Conservation (phyloP, 2,113 vertebrate species). For the Petaurus breviceps region DNA sequence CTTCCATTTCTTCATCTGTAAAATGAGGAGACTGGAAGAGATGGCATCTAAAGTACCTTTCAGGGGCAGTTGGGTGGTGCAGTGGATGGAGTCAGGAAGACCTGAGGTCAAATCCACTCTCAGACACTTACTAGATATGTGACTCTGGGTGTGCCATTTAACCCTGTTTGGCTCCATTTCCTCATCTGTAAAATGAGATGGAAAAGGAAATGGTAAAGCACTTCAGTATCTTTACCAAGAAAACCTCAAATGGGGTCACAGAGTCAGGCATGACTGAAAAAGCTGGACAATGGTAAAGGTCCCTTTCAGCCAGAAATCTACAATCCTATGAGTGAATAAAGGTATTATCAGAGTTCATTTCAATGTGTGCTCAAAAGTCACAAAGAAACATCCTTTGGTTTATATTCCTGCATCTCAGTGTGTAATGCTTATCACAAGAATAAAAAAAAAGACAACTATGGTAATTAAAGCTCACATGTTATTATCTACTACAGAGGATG, state of each 20-base stretch:
- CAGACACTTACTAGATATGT: background rate
- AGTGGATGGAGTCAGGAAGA: background rate
- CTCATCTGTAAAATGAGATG: background rate
- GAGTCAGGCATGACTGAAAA: background rate
- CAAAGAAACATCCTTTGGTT: background rate
- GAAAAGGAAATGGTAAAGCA: background rate
- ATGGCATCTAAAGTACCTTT: background rate
- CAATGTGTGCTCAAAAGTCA: background rate
- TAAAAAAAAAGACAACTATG: background rate
- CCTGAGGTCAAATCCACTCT: background rate
- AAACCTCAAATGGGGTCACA: background rate
- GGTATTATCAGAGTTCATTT: background rate
- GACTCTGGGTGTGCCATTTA: background rate
- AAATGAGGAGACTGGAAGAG: background rate
- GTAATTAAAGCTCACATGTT: background rate
- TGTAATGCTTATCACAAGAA: background rate
- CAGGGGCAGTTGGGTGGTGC: background rate
- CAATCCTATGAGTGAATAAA: background rate
- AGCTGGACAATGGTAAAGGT: background rate
- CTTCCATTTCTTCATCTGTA: background rate
- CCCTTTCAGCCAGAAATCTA: background rate
- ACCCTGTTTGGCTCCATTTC: background rate
- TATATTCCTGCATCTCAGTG: too few relatives aligned
- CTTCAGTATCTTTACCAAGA: background rate
- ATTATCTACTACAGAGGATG: background rate